Evolutionary conservation across 2,888 invertebrate species (phyloP), one percentile per base, ranked within the genome.

Genomic region (Stegophylla sp.): DNA sequence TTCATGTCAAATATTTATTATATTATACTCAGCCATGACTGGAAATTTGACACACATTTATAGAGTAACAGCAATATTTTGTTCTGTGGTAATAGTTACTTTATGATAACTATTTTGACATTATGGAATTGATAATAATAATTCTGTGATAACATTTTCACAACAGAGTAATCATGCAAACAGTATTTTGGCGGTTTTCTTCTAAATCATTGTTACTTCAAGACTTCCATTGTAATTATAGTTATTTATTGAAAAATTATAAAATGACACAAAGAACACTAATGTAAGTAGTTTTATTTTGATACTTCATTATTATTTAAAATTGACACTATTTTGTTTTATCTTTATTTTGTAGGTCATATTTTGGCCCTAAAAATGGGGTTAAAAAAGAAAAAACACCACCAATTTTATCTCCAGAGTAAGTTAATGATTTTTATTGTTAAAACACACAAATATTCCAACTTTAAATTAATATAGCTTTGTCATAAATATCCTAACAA

Each of bases 261-360:
- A 77, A 71, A 41, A 79, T 79, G 79, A 71, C 79, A 5, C 79
- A 79, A 71, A 79, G 79, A 51, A 71, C 79, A 1, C 71, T 79
- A 51, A 69, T 51, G 79, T 79, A 51, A 69, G 77, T 77, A 15
- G n/a, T 23, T 69, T 45, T 71, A 41, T n/a, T 34, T 51, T 41
- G 23, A 23, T 41, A 41, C 15, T 28, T 61, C 3, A 34, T 2
- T 59, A 59, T 1, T 48, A 26, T 48, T 48, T n/a, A 34, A 23
- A 20, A 53, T 26, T 45, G n/a, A 1, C 28, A 28, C n/a, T 43
- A 0, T 3, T 7, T 45, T 17, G 1, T 71, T 41, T 45, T 26
- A 45, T 26, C 20, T 26, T 7, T 67, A 17, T 56, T 28, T 13
- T 69, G n/a, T 28, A 79, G 79, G 79, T 71, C 71, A 3, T 79